A percentile compares a stretch with the other conserved stretches of the same genome.
These are phyloP conservation scores for Cyaniris semiargus DNA, from an alignment of 2,888 invertebrate species.

Conservation along the genomic window DNA sequence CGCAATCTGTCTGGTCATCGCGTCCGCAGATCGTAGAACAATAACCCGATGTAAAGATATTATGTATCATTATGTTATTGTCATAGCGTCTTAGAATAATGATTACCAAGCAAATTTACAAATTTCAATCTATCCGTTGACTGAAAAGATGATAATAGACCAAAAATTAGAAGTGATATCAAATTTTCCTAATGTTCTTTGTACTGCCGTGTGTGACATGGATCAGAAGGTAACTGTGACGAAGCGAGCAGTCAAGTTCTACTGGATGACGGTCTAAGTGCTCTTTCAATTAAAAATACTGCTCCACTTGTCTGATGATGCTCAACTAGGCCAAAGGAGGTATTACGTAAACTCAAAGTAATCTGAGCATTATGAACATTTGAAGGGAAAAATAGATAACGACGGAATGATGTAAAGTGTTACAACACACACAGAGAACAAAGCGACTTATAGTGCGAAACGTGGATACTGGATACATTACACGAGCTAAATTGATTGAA, in stretches of 20 bases:
- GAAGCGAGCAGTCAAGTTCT: neutral
- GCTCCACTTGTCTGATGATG: slow-evolving; percentile 15
- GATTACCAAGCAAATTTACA: neutral
- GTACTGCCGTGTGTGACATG: neutral
- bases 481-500: slow-evolving; percentile 29
- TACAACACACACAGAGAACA: slow-evolving; percentile 30
- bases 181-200: neutral
- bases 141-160: neutral
- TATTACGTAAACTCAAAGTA: slow-evolving; percentile 21
- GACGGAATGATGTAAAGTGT: slow-evolving; percentile 31
- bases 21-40: slow-evolving; percentile 27
- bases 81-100: neutral
- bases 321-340: slow-evolving; percentile 22
- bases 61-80: slow-evolving; percentile 19
- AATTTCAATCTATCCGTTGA: neutral
- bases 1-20: slow-evolving; percentile 30
- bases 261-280: neutral
- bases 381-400: slow-evolving; percentile 30
- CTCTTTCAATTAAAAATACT: slow-evolving; percentile 7
- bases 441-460: slow-evolving; percentile 32
- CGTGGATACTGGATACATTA: slow-evolving; percentile 34
- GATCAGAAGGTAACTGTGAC: neutral
- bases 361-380: slow-evolving; percentile 24
- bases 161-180: neutral
- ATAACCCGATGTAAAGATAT: slow-evolving; percentile 5